Evolutionary conservation across 2,113 vertebrate genomes (phyloP), one percentile per base, ranked within the genome.

Genomic region (Bubo bubo): DNA sequence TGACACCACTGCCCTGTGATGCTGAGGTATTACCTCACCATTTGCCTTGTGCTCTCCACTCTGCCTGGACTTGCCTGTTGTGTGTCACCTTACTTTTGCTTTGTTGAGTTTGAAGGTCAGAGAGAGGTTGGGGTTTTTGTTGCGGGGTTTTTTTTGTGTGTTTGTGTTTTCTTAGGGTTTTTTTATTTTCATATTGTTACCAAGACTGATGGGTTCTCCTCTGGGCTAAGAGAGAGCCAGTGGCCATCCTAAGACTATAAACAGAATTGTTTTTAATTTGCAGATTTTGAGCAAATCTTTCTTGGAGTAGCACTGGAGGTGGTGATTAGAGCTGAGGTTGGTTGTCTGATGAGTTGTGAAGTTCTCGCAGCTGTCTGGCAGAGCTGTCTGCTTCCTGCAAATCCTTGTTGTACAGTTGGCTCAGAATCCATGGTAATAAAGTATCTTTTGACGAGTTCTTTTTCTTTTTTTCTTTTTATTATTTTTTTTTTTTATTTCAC

Each of bases 311-410:
- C 66, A 1, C 74, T 88, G 85, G 88, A 84, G 86, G 64, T 82
- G 80, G 74, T 87, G 91, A 82, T 93, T 56, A 87, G 89, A 82
- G 94, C 58, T 0, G 55, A 85, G 62, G n/a, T 35, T 94, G 89
- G 81, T 94, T 96, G 83, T 91, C 73, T 85, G 89, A 85, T 76
- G 83, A 93, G 91, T 70, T 70, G 67, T 91, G 94, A 97, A 90
- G 86, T 86, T 95, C 96, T 95, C 94, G 93, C 95, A 93, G 91
- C 89, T 95, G 93, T 95, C 94, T 95, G 97, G 96, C 95, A 90
- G 55, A 87, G 84, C 80, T 82, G 14, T 75, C 73, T 96, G 81
- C 84, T 82, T 82, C 68, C 47, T 92, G 89, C 91, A 85, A 41
- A 45, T 35, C 80, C 77, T 93, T 60, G 37, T 80, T 92, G 74